Evolutionary conservation across 2,113 vertebrate species (phyloP), one percentile per base, ranked within the genome.

Genomic region (Cavia aperea): DNA sequence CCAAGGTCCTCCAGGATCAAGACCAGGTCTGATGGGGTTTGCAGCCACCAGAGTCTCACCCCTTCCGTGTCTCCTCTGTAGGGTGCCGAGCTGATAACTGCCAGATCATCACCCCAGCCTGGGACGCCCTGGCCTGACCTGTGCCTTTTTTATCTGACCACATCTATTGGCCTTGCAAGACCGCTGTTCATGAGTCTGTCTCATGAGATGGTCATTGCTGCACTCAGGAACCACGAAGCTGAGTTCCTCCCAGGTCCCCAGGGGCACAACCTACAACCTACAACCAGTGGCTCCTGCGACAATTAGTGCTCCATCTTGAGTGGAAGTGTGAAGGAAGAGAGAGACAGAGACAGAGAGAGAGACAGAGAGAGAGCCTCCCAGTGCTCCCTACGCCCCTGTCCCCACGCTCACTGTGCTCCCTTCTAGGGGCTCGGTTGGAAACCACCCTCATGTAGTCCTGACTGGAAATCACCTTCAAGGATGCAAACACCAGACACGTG

Each of bases 341-440:
- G 75, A 39, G 39, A 39, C 39, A 39, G 39, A 39, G 39, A 39
- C 39, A 39, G 39, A 39, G 39, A 39, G 39, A 39, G 39, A 39
- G 39, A 39, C 39, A 39, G 39, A 39, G 39, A 39, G 39, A 39
- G 39, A 39, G 39, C 4, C 39, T 39, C 29, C 51, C 4, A 0
- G 15, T 36, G 5, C 4, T 60, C 39, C 29, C 51, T 5, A 0
- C 1, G 13, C 23, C 77, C 58, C 65, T 13, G 33, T 43, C 9
- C 54, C 58, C 65, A 46, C 10, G 15, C 1, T 54, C 3, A 10
- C 65, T 10, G 70, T 3, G 29, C 54, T 49, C 29, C 63, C 12
- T 15, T 49, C 36, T 65, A 46, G 46, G 54, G 43, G 24, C 43
- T 75, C 19, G 2, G n/a, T 0, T 36, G 31, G 14, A 72, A 88